phyloP scores from a whole-genome alignment of 1,140 invertebrate species.

The Odontomachus brunneus region DNA sequence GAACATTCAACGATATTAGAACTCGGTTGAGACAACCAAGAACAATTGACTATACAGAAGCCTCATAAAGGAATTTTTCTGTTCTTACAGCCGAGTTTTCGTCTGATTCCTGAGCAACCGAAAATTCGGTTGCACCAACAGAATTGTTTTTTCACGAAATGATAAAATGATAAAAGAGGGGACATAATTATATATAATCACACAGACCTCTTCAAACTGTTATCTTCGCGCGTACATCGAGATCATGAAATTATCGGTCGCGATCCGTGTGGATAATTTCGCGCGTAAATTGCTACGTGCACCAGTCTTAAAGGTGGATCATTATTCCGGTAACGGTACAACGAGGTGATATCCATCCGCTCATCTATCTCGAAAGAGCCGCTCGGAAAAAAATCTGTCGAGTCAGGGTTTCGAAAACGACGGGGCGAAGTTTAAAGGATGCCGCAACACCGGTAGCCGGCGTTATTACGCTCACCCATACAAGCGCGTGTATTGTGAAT shows the following conservation, averaged over 20 bases:
- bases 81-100: too few relatives aligned
- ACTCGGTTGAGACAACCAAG: too few relatives aligned
- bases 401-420: slow-evolving; percentile 71
- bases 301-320: background rate
- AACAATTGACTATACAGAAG: too few relatives aligned
- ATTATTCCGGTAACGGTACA: slow-evolving; percentile 20
- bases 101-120: too few relatives aligned
- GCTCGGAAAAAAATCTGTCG: slow-evolving; percentile 67
- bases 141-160: too few relatives aligned
- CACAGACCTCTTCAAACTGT: slow-evolving; percentile 12
- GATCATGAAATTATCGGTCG: background rate
- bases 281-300: slow-evolving; percentile 21
- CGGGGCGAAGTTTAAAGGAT: slow-evolving; percentile 72
- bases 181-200: slow-evolving; percentile 32
- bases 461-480: slow-evolving; percentile 63
- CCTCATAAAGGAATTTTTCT: too few relatives aligned
- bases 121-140: too few relatives aligned
- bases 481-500: slow-evolving; percentile 31
- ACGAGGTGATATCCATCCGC: slow-evolving; percentile 38
- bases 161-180: too few relatives aligned
- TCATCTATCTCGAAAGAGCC: slow-evolving; percentile 67
- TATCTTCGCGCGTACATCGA: background rate
- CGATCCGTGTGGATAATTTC: slow-evolving; percentile 30
- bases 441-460: slow-evolving; percentile 77
- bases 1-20: too few relatives aligned